Evolutionary conservation across 2,113 vertebrate genomes (phyloP).

Genomic region (Corydoras sp.): DNA sequence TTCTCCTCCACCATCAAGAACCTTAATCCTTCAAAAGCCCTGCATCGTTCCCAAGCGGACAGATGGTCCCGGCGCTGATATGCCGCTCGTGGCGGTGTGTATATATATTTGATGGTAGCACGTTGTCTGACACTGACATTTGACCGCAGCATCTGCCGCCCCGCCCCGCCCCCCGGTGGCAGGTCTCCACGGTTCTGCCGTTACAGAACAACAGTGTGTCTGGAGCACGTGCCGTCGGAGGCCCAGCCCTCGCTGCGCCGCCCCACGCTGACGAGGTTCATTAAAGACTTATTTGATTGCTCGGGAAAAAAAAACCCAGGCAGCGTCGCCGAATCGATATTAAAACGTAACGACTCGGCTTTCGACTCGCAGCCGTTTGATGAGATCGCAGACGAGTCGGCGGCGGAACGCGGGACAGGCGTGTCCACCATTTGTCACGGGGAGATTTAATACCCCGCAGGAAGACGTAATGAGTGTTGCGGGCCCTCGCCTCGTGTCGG

Average conservation of each 20-base stretch:
- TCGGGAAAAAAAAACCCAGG: slow-evolving; percentile 27
- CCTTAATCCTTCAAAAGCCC: neutral
- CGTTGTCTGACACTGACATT: slow-evolving; percentile 24
- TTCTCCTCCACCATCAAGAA: no score
- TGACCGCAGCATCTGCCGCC: slow-evolving; percentile 10
- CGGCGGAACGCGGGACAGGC: neutral
- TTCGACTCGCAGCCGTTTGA: slow-evolving; percentile 13
- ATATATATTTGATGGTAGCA: slow-evolving; percentile 5
- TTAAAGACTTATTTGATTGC: slow-evolving; percentile 33
- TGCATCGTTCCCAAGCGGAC: slow-evolving; percentile 1
- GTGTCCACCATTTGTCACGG: neutral
- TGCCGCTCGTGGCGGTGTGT: neutral
- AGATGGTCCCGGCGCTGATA: slow-evolving; percentile 21
- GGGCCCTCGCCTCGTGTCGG: neutral
- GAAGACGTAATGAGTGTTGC: neutral
- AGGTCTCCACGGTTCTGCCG: neutral
- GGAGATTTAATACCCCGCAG: neutral
- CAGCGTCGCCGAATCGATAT: slow-evolving; percentile 4
- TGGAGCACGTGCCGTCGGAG: neutral
- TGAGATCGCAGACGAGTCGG: neutral
- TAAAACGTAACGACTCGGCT: neutral
- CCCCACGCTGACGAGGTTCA: neutral
- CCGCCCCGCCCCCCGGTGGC: neutral
- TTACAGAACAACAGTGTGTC: neutral
- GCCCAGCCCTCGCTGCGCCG: neutral